phyloP scores from a whole-genome alignment of 2,888 invertebrate genomes.

The Hydriomena furcata region DNA sequence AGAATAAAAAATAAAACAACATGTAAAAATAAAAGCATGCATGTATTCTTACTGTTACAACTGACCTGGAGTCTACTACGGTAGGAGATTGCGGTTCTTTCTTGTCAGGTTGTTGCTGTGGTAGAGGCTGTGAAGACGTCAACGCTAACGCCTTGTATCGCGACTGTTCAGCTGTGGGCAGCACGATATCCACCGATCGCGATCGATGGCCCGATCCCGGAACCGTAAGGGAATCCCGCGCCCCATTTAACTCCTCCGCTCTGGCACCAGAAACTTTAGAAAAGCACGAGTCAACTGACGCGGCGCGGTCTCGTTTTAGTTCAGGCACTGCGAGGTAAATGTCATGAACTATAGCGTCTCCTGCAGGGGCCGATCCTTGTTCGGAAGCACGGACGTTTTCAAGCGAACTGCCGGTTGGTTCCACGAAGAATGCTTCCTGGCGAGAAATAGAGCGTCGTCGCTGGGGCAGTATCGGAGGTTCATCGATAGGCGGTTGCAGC shows the following conservation, averaged over 20 bases:
- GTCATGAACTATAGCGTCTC: conserved; percentile 84
- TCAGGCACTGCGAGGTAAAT: conserved; percentile 93
- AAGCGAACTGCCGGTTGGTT: conserved; percentile 87
- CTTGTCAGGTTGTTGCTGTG: conserved; percentile 48
- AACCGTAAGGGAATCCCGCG: conserved; percentile 85
- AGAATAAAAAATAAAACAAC: conserved; percentile 33
- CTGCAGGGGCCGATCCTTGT: conserved; percentile 58
- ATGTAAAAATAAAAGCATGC: conserved; percentile 37
- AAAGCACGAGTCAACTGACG: conserved; percentile 94
- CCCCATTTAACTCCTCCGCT: conserved; percentile 87
- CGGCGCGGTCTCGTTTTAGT: conserved; percentile 92
- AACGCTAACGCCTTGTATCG: conserved; percentile 92
- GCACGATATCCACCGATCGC: conserved; percentile 93
- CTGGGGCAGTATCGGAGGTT: conserved; percentile 69
- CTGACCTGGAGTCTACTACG: conserved; percentile 63
- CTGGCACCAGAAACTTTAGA: conserved; percentile 89
- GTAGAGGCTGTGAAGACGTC: conserved; percentile 77
- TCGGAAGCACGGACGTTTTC: conserved; percentile 87
- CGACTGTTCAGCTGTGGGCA: conserved; percentile 93
- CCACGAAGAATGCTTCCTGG: conserved; percentile 92
- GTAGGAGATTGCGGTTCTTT: conserved; percentile 46
- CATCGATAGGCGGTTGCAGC: conserved; percentile 79
- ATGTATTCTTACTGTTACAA: conserved; percentile 26
- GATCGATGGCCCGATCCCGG: conserved; percentile 90
- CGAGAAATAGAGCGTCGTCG: conserved; percentile 90